phyloP scores from a whole-genome alignment of 1,140 invertebrate genomes.

The Parapsyche elsis region DNA sequence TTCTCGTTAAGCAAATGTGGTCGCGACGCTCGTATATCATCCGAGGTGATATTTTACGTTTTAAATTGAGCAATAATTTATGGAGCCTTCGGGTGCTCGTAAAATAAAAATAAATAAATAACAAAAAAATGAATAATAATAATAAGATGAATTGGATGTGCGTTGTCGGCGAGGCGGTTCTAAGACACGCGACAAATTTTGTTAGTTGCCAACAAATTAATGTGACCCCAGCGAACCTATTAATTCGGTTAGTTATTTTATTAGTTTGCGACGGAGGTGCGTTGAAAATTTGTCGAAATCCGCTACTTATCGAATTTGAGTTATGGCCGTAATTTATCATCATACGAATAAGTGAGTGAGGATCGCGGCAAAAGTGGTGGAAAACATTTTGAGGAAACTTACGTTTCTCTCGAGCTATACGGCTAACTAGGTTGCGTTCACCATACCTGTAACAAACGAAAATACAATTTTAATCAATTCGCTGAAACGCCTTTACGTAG shows the following conservation, averaged over 20 bases:
- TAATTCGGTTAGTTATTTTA: background rate
- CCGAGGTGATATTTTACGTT: conserved; percentile 29
- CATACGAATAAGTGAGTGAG: too few relatives aligned
- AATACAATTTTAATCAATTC: too few relatives aligned
- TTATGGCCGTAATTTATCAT: too few relatives aligned
- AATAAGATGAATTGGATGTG: background rate
- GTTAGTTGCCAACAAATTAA: conserved; percentile 17
- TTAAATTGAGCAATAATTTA: conserved; percentile 42
- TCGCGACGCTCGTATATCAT: conserved; percentile 34
- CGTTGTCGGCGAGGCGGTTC: too few relatives aligned
- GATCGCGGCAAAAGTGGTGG: too few relatives aligned
- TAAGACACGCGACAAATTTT: conserved; percentile 24
- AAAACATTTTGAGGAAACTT: too few relatives aligned
- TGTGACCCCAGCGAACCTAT: conserved; percentile 22
- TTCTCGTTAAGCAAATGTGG: conserved; percentile 36
- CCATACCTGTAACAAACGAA: too few relatives aligned
- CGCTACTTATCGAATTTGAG: background rate
- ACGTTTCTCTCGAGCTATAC: too few relatives aligned
- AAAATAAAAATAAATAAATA: conserved; percentile 24
- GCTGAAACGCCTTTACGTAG: too few relatives aligned
- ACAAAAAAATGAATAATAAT: background rate
- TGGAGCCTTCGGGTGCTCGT: background rate
- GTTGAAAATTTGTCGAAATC: background rate
- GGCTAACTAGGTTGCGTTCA: too few relatives aligned
- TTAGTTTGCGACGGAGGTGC: background rate